Evolutionary conservation across 2,113 vertebrate genomes (phyloP).

Genomic region (Caloenas nicobarica): DNA sequence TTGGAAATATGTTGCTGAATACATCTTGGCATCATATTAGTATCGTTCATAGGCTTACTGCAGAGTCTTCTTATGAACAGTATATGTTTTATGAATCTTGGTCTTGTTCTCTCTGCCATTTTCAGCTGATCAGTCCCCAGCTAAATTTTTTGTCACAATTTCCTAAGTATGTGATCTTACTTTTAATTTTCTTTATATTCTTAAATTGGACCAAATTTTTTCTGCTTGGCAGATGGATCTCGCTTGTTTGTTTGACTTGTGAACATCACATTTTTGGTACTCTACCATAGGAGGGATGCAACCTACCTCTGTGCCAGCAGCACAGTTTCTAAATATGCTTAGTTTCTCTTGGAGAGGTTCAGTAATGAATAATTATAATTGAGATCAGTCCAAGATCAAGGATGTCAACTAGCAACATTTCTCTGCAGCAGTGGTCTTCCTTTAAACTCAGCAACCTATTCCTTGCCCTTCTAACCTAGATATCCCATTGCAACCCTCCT

Average conservation of each 20-base stretch:
- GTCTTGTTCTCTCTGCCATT: background rate
- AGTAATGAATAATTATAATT: background rate
- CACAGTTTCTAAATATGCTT: background rate
- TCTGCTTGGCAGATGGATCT: background rate
- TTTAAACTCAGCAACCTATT: background rate
- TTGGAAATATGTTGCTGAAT: background rate
- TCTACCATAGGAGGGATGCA: background rate
- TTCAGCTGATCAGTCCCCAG: background rate
- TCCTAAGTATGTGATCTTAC: background rate
- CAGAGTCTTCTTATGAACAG: background rate
- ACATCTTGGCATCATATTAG: background rate
- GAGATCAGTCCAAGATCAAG: background rate
- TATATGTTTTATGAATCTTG: background rate
- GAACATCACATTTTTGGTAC: background rate
- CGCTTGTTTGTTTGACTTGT: background rate
- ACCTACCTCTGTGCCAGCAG: background rate
- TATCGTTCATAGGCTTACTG: background rate
- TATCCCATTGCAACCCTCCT: background rate
- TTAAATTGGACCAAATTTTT: background rate
- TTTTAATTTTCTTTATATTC: background rate
- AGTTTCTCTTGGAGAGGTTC: background rate
- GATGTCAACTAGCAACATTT: background rate
- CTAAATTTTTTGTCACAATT: background rate
- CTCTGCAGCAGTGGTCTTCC: background rate
- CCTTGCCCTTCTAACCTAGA: background rate